Percentiles rank a stretch among this genome's conserved stretches.
phyloP scores from a whole-genome alignment of 37 sponge, comb jelly and placozoan genomes.

The Corticium candelabrum region DNA sequence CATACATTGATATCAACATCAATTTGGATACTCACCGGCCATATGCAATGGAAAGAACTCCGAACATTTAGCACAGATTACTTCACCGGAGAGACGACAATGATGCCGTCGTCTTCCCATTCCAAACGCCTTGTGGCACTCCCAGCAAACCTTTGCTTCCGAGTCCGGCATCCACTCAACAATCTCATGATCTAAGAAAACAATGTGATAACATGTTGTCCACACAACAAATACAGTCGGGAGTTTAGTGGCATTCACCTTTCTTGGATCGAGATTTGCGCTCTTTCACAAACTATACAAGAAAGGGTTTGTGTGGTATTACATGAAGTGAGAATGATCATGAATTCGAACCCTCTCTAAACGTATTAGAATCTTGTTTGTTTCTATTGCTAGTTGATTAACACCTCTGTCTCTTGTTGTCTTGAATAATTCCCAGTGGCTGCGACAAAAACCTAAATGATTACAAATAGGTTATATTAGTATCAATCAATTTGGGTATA shows the following conservation, averaged over 20 bases:
- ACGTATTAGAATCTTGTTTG: conserved; percentile 49
- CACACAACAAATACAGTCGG: no score
- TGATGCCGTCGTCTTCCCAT: conserved; percentile 47
- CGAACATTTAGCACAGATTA: conserved; percentile 79
- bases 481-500: no score
- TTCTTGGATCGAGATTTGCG: no score
- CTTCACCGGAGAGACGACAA: conserved; percentile 72
- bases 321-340: no score
- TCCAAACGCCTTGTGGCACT: conserved; percentile 35
- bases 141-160: conserved; percentile 36
- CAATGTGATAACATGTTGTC: no score
- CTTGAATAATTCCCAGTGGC: conserved; percentile 24
- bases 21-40: conserved; percentile 36
- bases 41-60: conserved; percentile 34
- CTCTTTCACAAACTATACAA: no score
- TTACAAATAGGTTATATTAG: no score
- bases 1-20: no score
- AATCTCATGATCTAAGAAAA: conserved; percentile 37
- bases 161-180: conserved; percentile 64
- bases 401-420: conserved; percentile 14
- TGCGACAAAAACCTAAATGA: conserved; percentile 15
- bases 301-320: no score
- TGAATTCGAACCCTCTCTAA: conserved; percentile 60
- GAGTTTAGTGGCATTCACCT: no score
- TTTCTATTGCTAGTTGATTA: conserved; percentile 28